Conservation (phyloP, 2,113 vertebrate species). For the Zosterops lateralis region DNA sequence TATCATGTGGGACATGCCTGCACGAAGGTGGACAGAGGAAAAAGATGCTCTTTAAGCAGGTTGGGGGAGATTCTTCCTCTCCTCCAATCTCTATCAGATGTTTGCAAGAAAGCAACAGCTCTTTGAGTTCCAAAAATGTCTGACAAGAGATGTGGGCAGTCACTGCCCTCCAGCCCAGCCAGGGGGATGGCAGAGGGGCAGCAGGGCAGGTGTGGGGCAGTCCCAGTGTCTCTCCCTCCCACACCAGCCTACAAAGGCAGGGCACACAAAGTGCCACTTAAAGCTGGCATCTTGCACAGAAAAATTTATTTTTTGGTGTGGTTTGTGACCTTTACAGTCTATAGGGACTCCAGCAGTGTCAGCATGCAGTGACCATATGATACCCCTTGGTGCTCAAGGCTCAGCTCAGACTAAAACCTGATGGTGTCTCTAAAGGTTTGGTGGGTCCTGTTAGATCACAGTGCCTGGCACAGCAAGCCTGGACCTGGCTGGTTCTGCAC, state of each 20-base stretch:
- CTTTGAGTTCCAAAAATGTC: neutral
- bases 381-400: neutral
- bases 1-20: neutral
- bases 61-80: rapidly evolving
- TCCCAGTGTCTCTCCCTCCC: neutral
- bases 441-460: neutral
- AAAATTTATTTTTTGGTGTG: neutral
- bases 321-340: neutral
- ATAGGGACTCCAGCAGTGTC: neutral
- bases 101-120: neutral
- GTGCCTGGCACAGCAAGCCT: neutral
- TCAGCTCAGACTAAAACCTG: neutral
- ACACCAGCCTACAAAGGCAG: neutral
- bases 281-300: neutral
- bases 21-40: rapidly evolving
- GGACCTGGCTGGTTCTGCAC: neutral
- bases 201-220: neutral
- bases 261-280: neutral
- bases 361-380: rapidly evolving
- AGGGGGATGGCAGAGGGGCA: rapidly evolving
- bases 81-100: neutral
- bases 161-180: neutral
- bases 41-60: neutral
- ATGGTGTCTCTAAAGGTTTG: neutral
- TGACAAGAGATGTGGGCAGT: rapidly evolving